Evolutionary conservation across 1,140 invertebrate species (phyloP), one percentile per base, ranked within the genome.

Genomic region (Hylyphantes graminicola): DNA sequence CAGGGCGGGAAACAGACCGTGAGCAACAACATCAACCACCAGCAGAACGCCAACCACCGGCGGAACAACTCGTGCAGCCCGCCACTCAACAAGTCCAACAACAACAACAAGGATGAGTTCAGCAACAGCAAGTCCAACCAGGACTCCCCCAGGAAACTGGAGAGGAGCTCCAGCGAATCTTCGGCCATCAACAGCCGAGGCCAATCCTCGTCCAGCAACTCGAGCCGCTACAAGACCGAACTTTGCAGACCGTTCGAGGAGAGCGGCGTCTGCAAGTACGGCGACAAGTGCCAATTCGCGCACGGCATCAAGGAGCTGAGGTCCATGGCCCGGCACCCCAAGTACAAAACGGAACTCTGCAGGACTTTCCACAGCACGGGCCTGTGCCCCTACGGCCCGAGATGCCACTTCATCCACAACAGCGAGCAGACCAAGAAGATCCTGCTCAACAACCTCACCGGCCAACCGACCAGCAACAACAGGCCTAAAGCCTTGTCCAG

Each of bases 341-440:
- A 99, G 91, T 99, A 99, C 93, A 99, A 99, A 92, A 99, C 98
- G 17, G 98, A 99, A 90, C 92, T 97, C 35, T 99, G 98, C 90
- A 95, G 97, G 88, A 97, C 96, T 59, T 98, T 96, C 90, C 98
- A 99, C 90, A 97, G 97, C 53, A 96, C 96, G 48, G 98, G 98
- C 19, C 98, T 98, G 90, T 99, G 98, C 89, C 97, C 97, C 0
- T 99, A 99, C 89, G 98, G 98, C 1, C 96, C 97, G 0, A 92
- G 98, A 11, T 99, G 98, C 89, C 97, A 99, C 90, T 99, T 99
- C 90, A 97, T 99, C 21, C 98, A 99, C 92, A 98, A 98, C 89
- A 95, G 96, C 80, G 96, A 98, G 68, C 96, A 97, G 89, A 82
- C 94, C 93, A 86, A 84, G 64, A 74, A 78, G 68, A 73, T 21